phyloP scores from a whole-genome alignment of 2,888 invertebrate genomes.

The Nomada hirtipes region DNA sequence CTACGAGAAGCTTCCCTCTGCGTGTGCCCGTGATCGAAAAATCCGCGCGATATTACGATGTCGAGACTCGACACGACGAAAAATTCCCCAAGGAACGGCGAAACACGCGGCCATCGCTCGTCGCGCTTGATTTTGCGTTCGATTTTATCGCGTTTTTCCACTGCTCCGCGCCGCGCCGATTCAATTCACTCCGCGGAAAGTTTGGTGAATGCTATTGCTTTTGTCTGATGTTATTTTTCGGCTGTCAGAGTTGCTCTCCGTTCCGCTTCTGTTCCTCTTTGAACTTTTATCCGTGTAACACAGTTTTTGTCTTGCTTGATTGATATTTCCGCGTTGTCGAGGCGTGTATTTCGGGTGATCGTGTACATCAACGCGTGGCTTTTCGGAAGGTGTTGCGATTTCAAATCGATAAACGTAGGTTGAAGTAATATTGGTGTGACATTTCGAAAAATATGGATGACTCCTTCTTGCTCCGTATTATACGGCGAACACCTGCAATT shows the following conservation, averaged over 20 bases:
- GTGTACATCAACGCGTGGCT: too few species aligned
- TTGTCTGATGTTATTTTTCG: constrained; percentile 14
- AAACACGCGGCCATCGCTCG: constrained; percentile 41
- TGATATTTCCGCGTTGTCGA: neutral
- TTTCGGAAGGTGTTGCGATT: too few species aligned
- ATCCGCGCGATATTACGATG: constrained; percentile 58
- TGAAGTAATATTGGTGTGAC: too few species aligned
- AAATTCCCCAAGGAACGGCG: constrained; percentile 62
- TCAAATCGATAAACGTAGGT: too few species aligned
- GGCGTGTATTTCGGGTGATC: too few species aligned
- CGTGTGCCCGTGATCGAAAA: constrained; percentile 50
- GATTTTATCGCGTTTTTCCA: constrained; percentile 35
- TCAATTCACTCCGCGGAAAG: constrained; percentile 26
- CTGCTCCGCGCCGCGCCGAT: constrained; percentile 22
- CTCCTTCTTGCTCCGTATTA: too few species aligned
- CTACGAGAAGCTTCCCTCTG: neutral
- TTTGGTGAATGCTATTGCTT: constrained; percentile 11
- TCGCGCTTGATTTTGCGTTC: constrained; percentile 50
- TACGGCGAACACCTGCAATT: constrained; percentile 60
- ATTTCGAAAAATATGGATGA: too few species aligned
- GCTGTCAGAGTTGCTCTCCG: neutral
- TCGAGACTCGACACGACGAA: constrained; percentile 36
- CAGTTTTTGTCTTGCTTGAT: neutral
- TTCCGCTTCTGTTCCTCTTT: neutral
- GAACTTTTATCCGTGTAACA: neutral